Percentiles rank a stretch among this genome's conserved stretches.
These are phyloP conservation scores for Stictonetta naevosa DNA, from an alignment of 2,113 vertebrate species.

Conservation along the genomic window DNA sequence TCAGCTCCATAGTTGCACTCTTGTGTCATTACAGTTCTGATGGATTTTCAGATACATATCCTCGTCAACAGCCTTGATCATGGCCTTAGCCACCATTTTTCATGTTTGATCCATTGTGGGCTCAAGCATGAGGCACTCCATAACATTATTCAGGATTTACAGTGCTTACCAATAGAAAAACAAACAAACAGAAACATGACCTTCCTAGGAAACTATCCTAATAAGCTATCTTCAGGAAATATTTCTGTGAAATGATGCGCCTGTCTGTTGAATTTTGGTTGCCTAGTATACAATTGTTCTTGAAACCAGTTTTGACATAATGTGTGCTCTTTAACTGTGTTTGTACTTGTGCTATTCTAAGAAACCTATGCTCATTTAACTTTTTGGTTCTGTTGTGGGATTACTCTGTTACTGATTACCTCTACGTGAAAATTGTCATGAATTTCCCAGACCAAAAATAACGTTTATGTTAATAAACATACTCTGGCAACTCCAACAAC, in stretches of 20 bases:
- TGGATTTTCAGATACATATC: not conserved
- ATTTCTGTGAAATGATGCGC: constrained; percentile 17
- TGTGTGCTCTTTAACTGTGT: constrained; percentile 12
- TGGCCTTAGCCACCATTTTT: not conserved
- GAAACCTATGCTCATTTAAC: not conserved
- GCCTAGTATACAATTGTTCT: constrained; percentile 2
- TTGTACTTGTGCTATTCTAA: constrained; percentile 9
- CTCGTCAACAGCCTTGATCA: not conserved
- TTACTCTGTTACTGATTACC: constrained; percentile 11
- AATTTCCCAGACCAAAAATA: constrained; percentile 37
- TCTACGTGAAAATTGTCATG: not conserved
- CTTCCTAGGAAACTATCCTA: not conserved
- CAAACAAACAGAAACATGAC: no score
- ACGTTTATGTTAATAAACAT: constrained; percentile 56
- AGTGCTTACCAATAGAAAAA: not conserved
- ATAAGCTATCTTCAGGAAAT: not conserved
- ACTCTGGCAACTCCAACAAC: constrained; percentile 4
- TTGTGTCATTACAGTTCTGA: not conserved
- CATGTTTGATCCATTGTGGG: not conserved
- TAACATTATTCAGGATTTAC: not conserved
- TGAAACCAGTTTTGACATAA: not conserved
- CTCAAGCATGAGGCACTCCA: not conserved
- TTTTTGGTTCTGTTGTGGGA: not conserved
- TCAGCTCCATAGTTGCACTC: not conserved
- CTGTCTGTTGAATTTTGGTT: constrained; percentile 28